A percentile compares a stretch with the other conserved stretches of the same genome.
Conservation (phyloP, 2,113 vertebrate species). For the Paramormyrops kingsleyae region DNA sequence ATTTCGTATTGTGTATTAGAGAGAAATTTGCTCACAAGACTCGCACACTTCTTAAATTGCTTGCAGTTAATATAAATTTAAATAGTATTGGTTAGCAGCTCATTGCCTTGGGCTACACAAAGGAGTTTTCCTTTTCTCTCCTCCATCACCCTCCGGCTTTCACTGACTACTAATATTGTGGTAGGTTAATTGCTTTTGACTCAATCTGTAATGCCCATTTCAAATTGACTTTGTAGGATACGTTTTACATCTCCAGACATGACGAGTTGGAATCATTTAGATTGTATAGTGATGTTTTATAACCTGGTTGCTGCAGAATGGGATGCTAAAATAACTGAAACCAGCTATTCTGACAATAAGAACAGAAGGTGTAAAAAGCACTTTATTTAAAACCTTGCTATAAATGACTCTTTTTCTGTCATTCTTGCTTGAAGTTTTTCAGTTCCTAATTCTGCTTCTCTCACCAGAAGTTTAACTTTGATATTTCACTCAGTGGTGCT, state of each 20-base stretch:
- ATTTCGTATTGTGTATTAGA: background rate
- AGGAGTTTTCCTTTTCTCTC: background rate
- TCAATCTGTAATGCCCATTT: slow-evolving; percentile 5
- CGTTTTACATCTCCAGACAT: background rate
- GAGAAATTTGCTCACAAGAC: background rate
- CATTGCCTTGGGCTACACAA: background rate
- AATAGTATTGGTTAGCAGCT: background rate
- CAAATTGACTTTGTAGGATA: background rate
- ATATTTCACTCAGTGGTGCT: slow-evolving; percentile 24
- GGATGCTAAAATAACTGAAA: background rate
- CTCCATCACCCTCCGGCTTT: background rate
- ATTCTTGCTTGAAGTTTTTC: background rate
- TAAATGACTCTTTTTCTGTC: background rate
- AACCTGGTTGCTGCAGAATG: background rate
- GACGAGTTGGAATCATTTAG: background rate
- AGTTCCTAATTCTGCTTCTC: slow-evolving; percentile 22
- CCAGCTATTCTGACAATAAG: background rate
- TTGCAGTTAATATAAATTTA: slow-evolving; percentile 10
- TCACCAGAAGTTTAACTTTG: slow-evolving; percentile 34
- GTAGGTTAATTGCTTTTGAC: background rate
- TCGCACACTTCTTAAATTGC: background rate
- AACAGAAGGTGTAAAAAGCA: background rate
- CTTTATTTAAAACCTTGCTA: background rate
- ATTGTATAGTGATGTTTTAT: background rate
- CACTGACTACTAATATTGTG: background rate